Base-by-base conservation (phyloP, 2,888 invertebrate genomes). In the Listrodromus nycthemerus region DNA sequence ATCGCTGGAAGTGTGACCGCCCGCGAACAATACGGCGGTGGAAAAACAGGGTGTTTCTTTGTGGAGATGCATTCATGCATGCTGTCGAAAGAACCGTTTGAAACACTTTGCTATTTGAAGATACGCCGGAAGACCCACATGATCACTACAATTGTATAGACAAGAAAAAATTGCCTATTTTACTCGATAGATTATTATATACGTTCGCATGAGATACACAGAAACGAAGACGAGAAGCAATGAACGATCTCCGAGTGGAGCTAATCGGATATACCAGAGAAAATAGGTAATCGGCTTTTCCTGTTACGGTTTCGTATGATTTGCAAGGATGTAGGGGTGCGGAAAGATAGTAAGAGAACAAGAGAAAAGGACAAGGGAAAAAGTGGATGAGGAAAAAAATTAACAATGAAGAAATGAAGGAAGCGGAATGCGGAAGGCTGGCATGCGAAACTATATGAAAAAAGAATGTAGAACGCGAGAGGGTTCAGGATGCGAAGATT, bases 231-330 rank as follows among this genome's bases (percentile, higher is more conserved):
- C 16, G 21, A 37, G 37, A 75, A 80, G 74, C 79, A 73, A 73
- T 33, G 75, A 75, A 5, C 21, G 30, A n/a, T 52, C 21, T 24
- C 66, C 30, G 13, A 41, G 55, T 71, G n/a, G 27, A 48, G 41
- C 6, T 33, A 45, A 45, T 45, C 41, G 55, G 55, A 55, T 21
- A 24, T 55, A 76, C 58, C 41, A 30, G 71, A 58, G 19, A 83
- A 74, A 74, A 13, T n/a, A n/a, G 30, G 65, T 83, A 67, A 83
- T 67, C 61, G 48, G 67, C 66, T 66, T 67, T 71, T 61, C n/a
- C 55, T n/a, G n/a, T n/a, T n/a, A n/a, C n/a, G n/a, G n/a, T 8
- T 13, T 33, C 13, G 50, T 52, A 16, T 45, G 52, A 74, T 69
- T 71, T 33, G 50, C 24, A 19, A 19, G n/a, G 45, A 75, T 66